These are phyloP conservation scores for Noctua janthe DNA, from an alignment of 2,888 invertebrate genomes.

Conservation along the genomic window DNA sequence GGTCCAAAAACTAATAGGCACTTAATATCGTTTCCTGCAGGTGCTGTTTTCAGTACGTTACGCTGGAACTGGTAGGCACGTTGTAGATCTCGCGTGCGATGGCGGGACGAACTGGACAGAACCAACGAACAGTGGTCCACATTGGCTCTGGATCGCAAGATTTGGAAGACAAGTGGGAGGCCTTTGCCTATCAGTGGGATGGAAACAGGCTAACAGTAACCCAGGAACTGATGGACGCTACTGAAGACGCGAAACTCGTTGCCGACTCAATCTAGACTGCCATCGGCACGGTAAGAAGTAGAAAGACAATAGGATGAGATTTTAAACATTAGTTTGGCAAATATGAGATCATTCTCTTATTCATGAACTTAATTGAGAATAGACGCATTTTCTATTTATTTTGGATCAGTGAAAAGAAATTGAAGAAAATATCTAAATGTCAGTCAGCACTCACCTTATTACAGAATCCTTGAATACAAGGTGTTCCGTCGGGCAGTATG, in stretches of 20 bases:
- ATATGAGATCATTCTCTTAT: not conserved
- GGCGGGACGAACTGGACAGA: too few relatives aligned
- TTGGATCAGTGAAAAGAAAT: not conserved
- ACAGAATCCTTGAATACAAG: constrained; percentile 99
- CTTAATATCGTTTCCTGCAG: not conserved
- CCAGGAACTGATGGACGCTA: not conserved
- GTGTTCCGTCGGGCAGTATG: constrained; percentile 97
- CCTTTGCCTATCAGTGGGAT: too few relatives aligned
- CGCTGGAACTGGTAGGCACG: not conserved
- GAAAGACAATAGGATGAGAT: not conserved
- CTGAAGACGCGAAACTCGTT: not conserved
- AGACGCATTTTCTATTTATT: not conserved
- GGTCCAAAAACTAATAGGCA: not conserved
- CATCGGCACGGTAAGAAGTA: not conserved
- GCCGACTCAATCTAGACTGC: not conserved
- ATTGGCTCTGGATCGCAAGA: too few relatives aligned
- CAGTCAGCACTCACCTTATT: constrained; percentile 92
- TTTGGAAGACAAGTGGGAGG: too few relatives aligned
- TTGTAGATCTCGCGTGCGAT: too few relatives aligned
- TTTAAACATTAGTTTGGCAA: not conserved
- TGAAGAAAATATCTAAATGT: not conserved
- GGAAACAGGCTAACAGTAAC: too few relatives aligned
- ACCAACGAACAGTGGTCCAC: too few relatives aligned
- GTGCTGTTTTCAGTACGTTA: not conserved
- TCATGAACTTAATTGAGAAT: not conserved